A percentile compares a stretch with the other conserved stretches of the same genome.
Conservation (phyloP, 2,113 vertebrate species). For the Aix galericulata region DNA sequence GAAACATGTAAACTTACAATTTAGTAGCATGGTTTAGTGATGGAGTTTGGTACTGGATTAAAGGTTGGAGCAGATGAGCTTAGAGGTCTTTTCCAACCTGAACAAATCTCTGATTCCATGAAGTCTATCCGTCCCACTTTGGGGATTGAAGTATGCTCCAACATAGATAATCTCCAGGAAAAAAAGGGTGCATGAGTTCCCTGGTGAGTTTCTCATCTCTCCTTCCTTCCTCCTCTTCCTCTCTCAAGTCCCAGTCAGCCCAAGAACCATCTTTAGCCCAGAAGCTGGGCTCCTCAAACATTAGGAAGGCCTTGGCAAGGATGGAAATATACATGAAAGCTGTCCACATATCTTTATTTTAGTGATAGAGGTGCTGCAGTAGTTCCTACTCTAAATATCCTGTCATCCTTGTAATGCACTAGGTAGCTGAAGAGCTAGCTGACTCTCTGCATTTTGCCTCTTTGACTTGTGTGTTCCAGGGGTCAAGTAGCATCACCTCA, state of each 20-base stretch:
- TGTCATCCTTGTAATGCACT: background rate
- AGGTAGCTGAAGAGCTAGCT: background rate
- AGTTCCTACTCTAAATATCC: background rate
- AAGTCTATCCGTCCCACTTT: background rate
- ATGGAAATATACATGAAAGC: background rate
- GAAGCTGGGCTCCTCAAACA: background rate
- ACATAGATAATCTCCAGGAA: background rate
- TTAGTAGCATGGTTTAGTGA: no score
- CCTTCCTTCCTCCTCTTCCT: background rate
- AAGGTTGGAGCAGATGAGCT: no score
- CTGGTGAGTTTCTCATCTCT: background rate
- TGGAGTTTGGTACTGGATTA: no score
- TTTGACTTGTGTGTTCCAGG: background rate
- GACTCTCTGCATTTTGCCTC: background rate
- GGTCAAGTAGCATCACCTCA: background rate
- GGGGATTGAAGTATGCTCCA: background rate
- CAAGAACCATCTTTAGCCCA: background rate
- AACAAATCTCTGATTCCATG: no score
- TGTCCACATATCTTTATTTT: background rate
- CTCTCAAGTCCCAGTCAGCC: background rate
- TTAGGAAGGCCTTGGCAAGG: background rate
- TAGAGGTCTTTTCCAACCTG: no score
- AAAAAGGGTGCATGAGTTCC: accelerated
- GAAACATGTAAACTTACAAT: no score
- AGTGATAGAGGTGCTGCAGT: background rate